Percentiles rank a stretch among this genome's conserved stretches.
Conservation (phyloP, 2,888 invertebrate species). For the Spisula solida region DNA sequence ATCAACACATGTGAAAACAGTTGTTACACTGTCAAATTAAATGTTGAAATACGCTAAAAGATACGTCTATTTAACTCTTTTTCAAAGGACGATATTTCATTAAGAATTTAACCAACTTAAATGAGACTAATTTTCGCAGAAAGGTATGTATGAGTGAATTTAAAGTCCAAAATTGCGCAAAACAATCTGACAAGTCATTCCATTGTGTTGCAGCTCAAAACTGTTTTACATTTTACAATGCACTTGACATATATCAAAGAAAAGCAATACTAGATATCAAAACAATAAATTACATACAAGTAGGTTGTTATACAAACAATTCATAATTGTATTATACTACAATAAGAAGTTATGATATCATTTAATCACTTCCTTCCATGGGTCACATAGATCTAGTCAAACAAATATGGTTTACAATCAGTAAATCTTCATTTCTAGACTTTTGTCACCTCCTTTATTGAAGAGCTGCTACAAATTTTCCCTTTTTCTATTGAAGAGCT, state of each 20-base stretch:
- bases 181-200: too few species aligned
- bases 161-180: too few species aligned
- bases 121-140: too few species aligned
- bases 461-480: background rate
- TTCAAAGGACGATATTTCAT: too few species aligned
- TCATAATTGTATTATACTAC: constrained; percentile 3
- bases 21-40: too few species aligned
- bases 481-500: background rate
- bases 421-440: background rate
- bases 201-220: too few species aligned
- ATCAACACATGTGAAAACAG: too few species aligned
- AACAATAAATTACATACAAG: background rate
- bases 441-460: background rate
- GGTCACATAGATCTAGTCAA: background rate
- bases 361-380: constrained; percentile 3
- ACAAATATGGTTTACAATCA: background rate
- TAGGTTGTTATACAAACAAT: background rate
- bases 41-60: too few species aligned
- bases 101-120: too few species aligned
- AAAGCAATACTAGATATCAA: background rate
- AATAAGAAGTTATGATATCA: background rate
- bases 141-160: too few species aligned
- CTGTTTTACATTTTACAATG: too few species aligned
- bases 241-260: background rate
- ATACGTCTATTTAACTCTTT: too few species aligned